Conservation (phyloP, 2,113 vertebrate species). For the Dunckerocampus dactyliophorus region DNA sequence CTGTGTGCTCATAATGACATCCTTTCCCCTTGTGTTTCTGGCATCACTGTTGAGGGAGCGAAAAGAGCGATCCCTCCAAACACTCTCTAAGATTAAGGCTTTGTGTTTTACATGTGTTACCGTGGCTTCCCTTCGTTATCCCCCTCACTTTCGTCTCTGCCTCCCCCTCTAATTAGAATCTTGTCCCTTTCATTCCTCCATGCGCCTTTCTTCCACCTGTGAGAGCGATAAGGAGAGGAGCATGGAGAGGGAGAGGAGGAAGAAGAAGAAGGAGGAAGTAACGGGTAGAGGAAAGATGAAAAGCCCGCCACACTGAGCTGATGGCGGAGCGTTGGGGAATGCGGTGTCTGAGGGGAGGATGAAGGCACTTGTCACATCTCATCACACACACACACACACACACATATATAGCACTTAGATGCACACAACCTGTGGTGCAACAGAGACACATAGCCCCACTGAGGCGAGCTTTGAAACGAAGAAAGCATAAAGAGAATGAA, state of each 20-base stretch:
- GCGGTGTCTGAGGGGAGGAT: slow-evolving; percentile 68
- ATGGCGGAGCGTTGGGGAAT: slow-evolving; percentile 62
- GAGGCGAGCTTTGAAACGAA: slow-evolving; percentile 67
- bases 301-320: slow-evolving; percentile 59
- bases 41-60: slow-evolving; percentile 46
- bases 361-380: slow-evolving; percentile 73
- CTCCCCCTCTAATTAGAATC: slow-evolving; percentile 71
- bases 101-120: slow-evolving; percentile 73
- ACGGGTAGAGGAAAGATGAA: slow-evolving; percentile 63
- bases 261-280: slow-evolving; percentile 37
- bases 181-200: slow-evolving; percentile 65
- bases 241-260: neutral
- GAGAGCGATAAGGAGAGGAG: slow-evolving; percentile 53
- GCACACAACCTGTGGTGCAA: slow-evolving; percentile 52
- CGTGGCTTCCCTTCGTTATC: slow-evolving; percentile 69
- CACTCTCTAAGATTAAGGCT: slow-evolving; percentile 69
- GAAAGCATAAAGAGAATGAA: slow-evolving; percentile 68
- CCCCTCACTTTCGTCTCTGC: slow-evolving; percentile 64
- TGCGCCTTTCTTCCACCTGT: slow-evolving; percentile 65
- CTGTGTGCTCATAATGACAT: slow-evolving; percentile 66
- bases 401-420: slow-evolving; percentile 11
- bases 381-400: slow-evolving; percentile 47
- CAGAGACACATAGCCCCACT: slow-evolving; percentile 58
- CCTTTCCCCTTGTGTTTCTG: slow-evolving; percentile 52
- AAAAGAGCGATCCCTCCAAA: slow-evolving; percentile 60